Base-by-base conservation (phyloP, 2,797 vertebrate genomes). In the Pseudochromis fuscus region DNA sequence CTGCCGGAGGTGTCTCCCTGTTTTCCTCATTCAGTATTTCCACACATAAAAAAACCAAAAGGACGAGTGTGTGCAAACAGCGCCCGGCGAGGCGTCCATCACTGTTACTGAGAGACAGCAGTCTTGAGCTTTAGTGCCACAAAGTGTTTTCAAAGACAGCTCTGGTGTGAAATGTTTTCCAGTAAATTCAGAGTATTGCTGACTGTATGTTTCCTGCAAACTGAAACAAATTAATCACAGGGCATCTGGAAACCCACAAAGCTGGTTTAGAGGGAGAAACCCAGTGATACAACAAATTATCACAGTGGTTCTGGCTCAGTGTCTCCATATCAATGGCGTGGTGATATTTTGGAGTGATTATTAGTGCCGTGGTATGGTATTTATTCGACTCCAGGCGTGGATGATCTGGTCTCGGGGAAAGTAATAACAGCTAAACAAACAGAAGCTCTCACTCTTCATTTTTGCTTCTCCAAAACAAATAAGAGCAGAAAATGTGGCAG, bases 71-170 rank as follows among this genome's bases (percentile, higher is more conserved):
- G 45, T 59, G 48, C 55, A 74, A 56, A 65, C 77, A 42, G 33
- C 50, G 61, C 61, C 60, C 53, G 50, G 65, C 59, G n/a, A 71
- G 67, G 71, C 9, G 51, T 72, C 55, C 63, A 19, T 69, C 67
- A 64, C 18, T 37, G 71, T 73, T 64, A 77, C 31, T 13, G 11
- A 63, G 50, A 65, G 59, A 67, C 67, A 31, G 71, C 55, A 62
- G 76, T 49, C 56, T 71, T 30, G 40, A 53, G 44, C 81, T 89
- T 82, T 55, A 80, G 25, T 77, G 75, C 45, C 28, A 48, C 65
- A 38, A 50, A 75, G 44, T 71, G 83, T 88, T 89, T 89, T 89
- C 79, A 79, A 81, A 87, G 85, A 88, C 87, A 79, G 37, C 63
- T 66, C 42, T 78, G 53, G 50, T 35, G 70, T 71, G 75, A 79